Evolutionary conservation across 1,140 invertebrate species (phyloP).

Genomic region (Nautilus pompilius): DNA sequence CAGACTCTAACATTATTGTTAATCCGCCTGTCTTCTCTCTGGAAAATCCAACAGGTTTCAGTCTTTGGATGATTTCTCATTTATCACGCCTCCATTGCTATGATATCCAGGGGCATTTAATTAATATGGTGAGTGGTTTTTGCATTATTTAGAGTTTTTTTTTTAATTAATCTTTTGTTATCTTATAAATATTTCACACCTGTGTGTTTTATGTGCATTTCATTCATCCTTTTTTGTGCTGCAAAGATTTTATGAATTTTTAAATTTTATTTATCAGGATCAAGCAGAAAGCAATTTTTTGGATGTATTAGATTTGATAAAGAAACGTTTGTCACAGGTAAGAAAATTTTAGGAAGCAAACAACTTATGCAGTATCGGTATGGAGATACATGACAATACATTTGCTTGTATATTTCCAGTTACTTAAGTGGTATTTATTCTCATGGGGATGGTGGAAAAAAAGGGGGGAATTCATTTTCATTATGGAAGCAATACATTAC

Average conservation of each 20-base stretch:
- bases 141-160: not conserved
- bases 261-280: conserved; percentile 12
- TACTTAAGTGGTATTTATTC: too few relatives aligned
- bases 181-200: too few relatives aligned
- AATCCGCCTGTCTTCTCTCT: conserved; percentile 8
- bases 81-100: conserved; percentile 17
- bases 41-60: conserved; percentile 11
- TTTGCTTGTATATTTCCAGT: too few relatives aligned
- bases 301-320: conserved; percentile 10
- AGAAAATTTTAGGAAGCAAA: not conserved
- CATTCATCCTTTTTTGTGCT: too few relatives aligned
- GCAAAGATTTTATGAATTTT: too few relatives aligned
- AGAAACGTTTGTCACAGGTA: conserved; percentile 12
- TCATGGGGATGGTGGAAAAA: too few relatives aligned
- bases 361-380: too few relatives aligned
- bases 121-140: conserved; percentile 7
- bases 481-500: too few relatives aligned
- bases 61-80: conserved; percentile 21
- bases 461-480: too few relatives aligned
- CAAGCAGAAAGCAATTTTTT: conserved; percentile 12
- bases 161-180: conserved; percentile 1
- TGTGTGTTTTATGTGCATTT: too few relatives aligned
- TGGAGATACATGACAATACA: too few relatives aligned
- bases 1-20: conserved; percentile 17
- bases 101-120: conserved; percentile 1